Evolutionary conservation across 2,888 invertebrate genomes (phyloP).

Genomic region (Drosophila tripunctata): DNA sequence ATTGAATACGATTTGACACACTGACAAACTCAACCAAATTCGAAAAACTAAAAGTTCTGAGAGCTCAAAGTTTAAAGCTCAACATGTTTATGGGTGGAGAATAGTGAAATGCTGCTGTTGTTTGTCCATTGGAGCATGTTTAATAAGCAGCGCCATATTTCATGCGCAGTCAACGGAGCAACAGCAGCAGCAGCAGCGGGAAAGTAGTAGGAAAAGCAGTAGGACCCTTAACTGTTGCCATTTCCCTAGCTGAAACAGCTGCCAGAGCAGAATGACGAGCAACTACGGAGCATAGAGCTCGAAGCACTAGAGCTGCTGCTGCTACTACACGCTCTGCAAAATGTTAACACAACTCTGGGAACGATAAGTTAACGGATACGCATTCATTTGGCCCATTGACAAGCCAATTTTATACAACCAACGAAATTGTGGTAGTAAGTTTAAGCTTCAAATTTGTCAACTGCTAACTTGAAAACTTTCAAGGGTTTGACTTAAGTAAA

Average conservation of each 20-base stretch:
- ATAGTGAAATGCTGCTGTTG: not conserved
- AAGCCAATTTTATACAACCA: constrained; percentile 2
- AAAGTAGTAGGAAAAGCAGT: constrained; percentile 22
- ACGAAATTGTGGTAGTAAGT: not conserved
- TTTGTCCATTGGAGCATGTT: constrained; percentile 68
- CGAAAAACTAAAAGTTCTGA: constrained; percentile 31
- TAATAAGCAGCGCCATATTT: constrained; percentile 71
- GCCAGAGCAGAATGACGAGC: constrained; percentile 31
- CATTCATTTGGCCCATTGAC: constrained; percentile 17
- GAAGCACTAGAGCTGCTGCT: constrained; percentile 18
- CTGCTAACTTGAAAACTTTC: not conserved
- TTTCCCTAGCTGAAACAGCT: constrained; percentile 9
- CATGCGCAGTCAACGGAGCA: constrained; percentile 62
- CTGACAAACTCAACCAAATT: not conserved
- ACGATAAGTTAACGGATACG: not conserved
- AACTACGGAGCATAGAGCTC: constrained; percentile 16
- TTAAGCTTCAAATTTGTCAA: not conserved
- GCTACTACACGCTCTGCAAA: constrained; percentile 38
- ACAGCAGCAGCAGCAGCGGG: constrained; percentile 26
- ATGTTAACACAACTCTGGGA: constrained; percentile 31
- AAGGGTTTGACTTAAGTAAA: not conserved
- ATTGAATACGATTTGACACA: constrained; percentile 47
- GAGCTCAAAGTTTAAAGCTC: constrained; percentile 66
- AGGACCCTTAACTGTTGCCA: constrained; percentile 25
- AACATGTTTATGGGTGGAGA: constrained; percentile 42